Evolutionary conservation across 2,113 vertebrate genomes (phyloP).

Genomic region (Nothobranchius furzeri): DNA sequence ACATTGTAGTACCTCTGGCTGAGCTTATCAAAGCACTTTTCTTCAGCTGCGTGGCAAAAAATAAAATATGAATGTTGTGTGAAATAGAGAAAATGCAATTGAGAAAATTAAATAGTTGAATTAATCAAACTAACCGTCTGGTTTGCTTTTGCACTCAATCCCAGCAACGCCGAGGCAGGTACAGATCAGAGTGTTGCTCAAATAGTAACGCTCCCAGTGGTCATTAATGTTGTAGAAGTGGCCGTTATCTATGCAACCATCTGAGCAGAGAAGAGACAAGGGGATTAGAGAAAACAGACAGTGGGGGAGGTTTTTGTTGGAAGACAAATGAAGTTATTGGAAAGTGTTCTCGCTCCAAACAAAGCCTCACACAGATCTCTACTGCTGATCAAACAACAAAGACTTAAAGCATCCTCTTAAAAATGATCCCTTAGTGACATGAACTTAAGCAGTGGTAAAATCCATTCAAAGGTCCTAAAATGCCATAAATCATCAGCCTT

Average conservation of each 20-base stretch:
- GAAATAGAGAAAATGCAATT: not conserved
- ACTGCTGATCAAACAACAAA: conserved; percentile 4
- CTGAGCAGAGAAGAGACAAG: conserved; percentile 54
- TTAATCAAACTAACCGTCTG: conserved; percentile 83
- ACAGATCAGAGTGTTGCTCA: conserved; percentile 89
- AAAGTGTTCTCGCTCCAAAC: conserved; percentile 9
- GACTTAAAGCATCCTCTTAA: not conserved
- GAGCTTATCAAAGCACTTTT: conserved; percentile 93
- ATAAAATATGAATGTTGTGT: not conserved
- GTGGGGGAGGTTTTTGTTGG: not conserved
- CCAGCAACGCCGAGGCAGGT: conserved; percentile 92
- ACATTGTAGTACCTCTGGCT: conserved; percentile 87
- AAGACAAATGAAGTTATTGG: conserved; percentile 13
- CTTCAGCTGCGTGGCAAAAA: conserved; percentile 78
- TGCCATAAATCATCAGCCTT: conserved; percentile 57
- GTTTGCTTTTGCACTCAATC: conserved; percentile 95
- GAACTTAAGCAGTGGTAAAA: conserved; percentile 45
- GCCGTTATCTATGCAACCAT: conserved; percentile 88
- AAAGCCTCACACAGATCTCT: conserved; percentile 1
- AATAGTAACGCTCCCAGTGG: conserved; percentile 92
- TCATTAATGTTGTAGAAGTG: conserved; percentile 85
- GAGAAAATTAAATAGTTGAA: no score
- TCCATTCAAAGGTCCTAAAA: conserved; percentile 59
- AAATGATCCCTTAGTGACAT: conserved; percentile 38
- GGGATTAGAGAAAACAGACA: not conserved